Base-by-base conservation (phyloP, 1,140 invertebrate genomes). In the Caerostris darwini region DNA sequence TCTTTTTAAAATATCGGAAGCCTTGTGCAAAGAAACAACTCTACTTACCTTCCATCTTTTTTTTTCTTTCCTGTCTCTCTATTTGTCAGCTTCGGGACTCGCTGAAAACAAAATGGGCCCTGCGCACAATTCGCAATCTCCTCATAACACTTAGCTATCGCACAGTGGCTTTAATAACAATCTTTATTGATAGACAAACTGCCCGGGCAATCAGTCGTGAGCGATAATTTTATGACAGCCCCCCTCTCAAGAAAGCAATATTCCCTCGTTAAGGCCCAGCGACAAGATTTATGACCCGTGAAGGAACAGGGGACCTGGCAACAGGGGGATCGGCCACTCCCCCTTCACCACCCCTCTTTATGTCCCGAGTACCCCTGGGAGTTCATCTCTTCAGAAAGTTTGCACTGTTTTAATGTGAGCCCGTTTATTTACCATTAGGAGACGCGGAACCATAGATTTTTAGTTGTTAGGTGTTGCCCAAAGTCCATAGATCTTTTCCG, bases 221-320 rank as follows among this genome's bases (percentile, higher is more conserved):
- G 53, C 58, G 61, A 89, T 69, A 89, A 89, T 89, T 89, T 89
- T 89, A 89, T 89, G 87, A 89, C 64, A 71, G 53, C 64, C 87
- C 87, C 87, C 54, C 53, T 71, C 87, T 54, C 87, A 54, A 50
- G 57, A 19, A 61, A 59, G 87, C 87, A 57, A 71, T 54, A 61
- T 34, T 19, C 87, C 17, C 87, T 89, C 87, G 58, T 89, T 89
- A 89, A 69, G n/a, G 61, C 64, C 54, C 64, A 5, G 19, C 50
- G 64, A 69, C 87, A 89, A 89, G 87, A 89, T 89, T 89, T 89
- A 89, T 89, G 87, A 89, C 53, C 87, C 87, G 19, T 87, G 34
- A 87, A 77, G 64, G 59, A 53, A 89, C 14, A 34, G 12, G 61
- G 61, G 61, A 67, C 57, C 57, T 59, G 82, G 54, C 17, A 56